Evolutionary conservation across 2,888 invertebrate species (phyloP).

Genomic region (Chrysotoxum bicinctum): DNA sequence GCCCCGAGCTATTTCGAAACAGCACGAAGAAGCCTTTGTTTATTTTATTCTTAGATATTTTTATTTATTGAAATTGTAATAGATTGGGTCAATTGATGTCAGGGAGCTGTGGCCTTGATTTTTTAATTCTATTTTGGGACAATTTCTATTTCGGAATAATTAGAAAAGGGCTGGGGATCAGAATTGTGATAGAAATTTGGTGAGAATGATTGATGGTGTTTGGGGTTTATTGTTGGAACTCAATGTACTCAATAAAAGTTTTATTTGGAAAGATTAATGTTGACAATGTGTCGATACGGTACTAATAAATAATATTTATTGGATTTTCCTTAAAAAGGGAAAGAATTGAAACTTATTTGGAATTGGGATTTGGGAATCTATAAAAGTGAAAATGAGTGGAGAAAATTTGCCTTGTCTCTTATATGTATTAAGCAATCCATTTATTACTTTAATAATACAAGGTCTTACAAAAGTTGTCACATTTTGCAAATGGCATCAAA

Average conservation of each 20-base stretch:
- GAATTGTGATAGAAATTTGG: constrained; percentile 3
- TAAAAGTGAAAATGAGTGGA: no score
- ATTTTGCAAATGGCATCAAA: no score
- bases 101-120: constrained; percentile 51
- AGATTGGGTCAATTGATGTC: constrained; percentile 57
- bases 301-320: neutral
- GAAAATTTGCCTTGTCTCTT: no score
- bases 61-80: constrained; percentile 32
- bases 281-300: neutral
- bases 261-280: neutral
- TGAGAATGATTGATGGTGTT: constrained; percentile 16
- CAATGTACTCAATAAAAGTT: neutral
- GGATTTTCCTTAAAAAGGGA: no score
- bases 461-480: no score
- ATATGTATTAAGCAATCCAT: no score
- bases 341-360: no score
- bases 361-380: no score
- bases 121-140: constrained; percentile 68
- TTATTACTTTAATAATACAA: no score
- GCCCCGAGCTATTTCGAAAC: constrained; percentile 30
- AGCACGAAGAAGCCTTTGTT: neutral
- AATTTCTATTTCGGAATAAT: constrained; percentile 23
- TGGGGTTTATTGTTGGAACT: neutral
- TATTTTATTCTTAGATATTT: constrained; percentile 11
- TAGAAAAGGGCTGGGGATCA: constrained; percentile 20